Base-by-base conservation (phyloP, 2,797 vertebrate species). In the Acrossocheilus fasciatus region DNA sequence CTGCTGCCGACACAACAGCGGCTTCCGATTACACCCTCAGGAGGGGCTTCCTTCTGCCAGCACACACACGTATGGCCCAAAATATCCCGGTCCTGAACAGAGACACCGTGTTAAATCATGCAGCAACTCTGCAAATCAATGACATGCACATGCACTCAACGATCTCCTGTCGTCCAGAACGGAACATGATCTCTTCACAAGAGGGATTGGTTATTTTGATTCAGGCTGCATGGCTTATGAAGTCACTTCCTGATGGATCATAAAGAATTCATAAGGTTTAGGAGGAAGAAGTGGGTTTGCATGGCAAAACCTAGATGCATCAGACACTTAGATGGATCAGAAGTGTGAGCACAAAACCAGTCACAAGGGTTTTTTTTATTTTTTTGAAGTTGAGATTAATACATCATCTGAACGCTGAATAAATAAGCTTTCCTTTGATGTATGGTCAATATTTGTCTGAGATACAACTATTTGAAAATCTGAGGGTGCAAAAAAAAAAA, bases 11-110 rank as follows among this genome's bases (percentile, higher is more conserved):
- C 15, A 47, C 54, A 75, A 64, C 70, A 64, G 43, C 34, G 73
- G 73, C 73, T 76, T 77, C 83, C 68, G 41, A 50, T 77, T 77
- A 84, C 83, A 84, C 23, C 73, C 14, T 66, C 72, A 83, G 72
- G 72, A 34, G 52, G 81, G n/a, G 39, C 70, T 59, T 62, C 17
- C 69, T 39, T 36, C 20, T 57, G 17, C 39, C 52, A 4, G 9
- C 54, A 43, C 2, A 45, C 6, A 7, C 39, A 45, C 23, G 45
- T 23, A 14, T 57, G 59, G 26, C n/a, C 4, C n/a, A 2, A 64
- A 11, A 39, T n/a, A 77, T 57, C 69, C 69, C 10, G 64, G 30
- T 66, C 2, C 20, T 6, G 0, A 34, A 26, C 2, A 64, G 39
- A 64, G 36, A 62, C 45, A 4, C 2, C 8, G 5, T 23, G 43